Evolutionary conservation across 2,113 vertebrate genomes (phyloP).

Genomic region (Peromyscus maniculatus): DNA sequence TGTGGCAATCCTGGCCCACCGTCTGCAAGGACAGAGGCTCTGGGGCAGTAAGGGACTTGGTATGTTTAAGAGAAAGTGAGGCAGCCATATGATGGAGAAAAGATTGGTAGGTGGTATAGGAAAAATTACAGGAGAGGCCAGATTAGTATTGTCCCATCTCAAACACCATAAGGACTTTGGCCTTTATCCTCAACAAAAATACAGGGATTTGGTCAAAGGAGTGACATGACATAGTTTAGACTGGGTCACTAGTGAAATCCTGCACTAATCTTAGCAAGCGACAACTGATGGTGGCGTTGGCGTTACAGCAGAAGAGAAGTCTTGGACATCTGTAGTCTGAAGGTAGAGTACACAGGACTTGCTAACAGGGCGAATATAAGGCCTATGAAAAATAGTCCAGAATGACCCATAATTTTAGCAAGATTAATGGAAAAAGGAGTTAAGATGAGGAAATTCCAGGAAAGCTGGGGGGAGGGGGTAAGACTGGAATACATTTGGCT

Average conservation of each 20-base stretch:
- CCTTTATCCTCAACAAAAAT: conserved; percentile 36
- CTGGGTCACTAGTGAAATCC: neutral
- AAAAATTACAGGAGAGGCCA: neutral
- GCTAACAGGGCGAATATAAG: neutral
- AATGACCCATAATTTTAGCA: neutral
- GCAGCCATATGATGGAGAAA: neutral
- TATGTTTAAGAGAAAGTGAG: neutral
- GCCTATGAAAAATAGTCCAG: conserved; percentile 7
- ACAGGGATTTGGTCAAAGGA: neutral
- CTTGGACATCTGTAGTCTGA: neutral
- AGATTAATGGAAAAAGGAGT: neutral
- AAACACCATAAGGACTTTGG: neutral
- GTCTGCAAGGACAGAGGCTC: neutral
- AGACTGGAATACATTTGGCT: neutral
- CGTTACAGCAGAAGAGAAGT: neutral
- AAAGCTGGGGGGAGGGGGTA: neutral
- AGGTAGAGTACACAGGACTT: neutral
- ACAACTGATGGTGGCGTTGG: neutral
- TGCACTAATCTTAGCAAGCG: neutral
- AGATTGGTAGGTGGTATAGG: neutral
- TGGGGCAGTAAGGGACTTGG: neutral
- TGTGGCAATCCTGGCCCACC: neutral
- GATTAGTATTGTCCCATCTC: neutral
- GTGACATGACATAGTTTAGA: neutral
- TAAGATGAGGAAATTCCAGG: neutral